Conservation (phyloP, 1,140 invertebrate species). For the Zaprionus camerounensis region DNA sequence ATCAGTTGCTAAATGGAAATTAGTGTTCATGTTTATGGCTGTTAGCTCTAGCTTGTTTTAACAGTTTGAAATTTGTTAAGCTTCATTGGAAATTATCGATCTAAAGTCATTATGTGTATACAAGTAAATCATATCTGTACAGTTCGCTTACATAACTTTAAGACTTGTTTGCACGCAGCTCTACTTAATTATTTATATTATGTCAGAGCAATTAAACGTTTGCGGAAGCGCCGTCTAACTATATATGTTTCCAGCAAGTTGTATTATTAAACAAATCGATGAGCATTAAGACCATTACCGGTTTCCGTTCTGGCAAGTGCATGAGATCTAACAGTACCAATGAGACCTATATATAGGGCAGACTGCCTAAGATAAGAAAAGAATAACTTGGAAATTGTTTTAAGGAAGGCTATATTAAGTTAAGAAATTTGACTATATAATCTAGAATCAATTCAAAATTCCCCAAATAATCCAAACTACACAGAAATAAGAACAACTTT, state of each 20-base stretch:
- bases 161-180: not conserved
- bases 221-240: not conserved
- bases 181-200: not conserved
- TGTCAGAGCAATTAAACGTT: not conserved
- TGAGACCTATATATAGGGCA: not conserved
- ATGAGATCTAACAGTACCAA: not conserved
- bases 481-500: not conserved
- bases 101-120: not conserved
- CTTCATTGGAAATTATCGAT: not conserved
- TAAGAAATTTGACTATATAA: too few species aligned
- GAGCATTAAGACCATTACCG: not conserved
- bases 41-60: not conserved
- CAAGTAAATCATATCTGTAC: too few species aligned
- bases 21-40: not conserved
- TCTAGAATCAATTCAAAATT: too few species aligned
- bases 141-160: not conserved
- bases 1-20: conserved; percentile 21
- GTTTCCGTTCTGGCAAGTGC: not conserved
- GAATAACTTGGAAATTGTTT: not conserved
- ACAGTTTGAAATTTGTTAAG: not conserved
- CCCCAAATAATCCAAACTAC: not conserved
- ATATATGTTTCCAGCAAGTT: not conserved
- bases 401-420: too few species aligned
- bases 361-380: not conserved
- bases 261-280: not conserved